Base-by-base conservation (phyloP, 2,113 vertebrate genomes). In the Petromus typicus region DNA sequence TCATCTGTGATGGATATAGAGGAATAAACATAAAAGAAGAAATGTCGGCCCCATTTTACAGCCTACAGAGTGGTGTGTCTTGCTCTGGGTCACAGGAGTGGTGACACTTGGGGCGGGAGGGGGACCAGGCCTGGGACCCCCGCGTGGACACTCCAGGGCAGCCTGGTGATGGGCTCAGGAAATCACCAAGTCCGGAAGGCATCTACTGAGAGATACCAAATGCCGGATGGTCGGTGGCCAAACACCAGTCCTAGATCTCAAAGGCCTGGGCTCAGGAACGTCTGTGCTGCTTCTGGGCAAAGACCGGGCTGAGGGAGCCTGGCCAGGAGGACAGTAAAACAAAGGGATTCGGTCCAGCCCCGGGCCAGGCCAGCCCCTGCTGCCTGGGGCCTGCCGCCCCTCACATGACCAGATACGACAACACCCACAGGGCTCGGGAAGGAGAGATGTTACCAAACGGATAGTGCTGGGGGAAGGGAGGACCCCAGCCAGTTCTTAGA, bases 381-480 rank as follows among this genome's bases (percentile, higher is more conserved):
- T 12, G 11, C 85, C 76, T 82, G 4, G 10, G 20, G 7, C 10
- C n/a, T 4, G 59, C 7, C 54, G 37, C 20, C n/a, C 18, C 32
- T 86, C 57, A 86, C 43, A 1, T 0, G 40, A 83, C 67, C 84
- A 66, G 88, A 40, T 0, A 20, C 0, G 0, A 69, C 18, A 6
- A 12, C 69, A 27, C 2, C 3, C 25, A 34, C 5, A 43, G 67
- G 61, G 40, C 48, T 20, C 0, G 0, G 17, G 84, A 71, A 0
- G 1, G 0, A 34, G 81, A 66, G 64, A 57, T 0, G 57, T 17
- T 8, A 59, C 22, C 37, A 27, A 30, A 27, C 0, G 34, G 40
- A 32, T 0, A 0, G 30, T 14, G 18, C 32, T 0, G 0, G 22
- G 14, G 12, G 0, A 1, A 12, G 6, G 1, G 13, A 34, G 69